Evolutionary conservation across 2,888 invertebrate genomes (phyloP).

Genomic region (Crocallis elinguaria): DNA sequence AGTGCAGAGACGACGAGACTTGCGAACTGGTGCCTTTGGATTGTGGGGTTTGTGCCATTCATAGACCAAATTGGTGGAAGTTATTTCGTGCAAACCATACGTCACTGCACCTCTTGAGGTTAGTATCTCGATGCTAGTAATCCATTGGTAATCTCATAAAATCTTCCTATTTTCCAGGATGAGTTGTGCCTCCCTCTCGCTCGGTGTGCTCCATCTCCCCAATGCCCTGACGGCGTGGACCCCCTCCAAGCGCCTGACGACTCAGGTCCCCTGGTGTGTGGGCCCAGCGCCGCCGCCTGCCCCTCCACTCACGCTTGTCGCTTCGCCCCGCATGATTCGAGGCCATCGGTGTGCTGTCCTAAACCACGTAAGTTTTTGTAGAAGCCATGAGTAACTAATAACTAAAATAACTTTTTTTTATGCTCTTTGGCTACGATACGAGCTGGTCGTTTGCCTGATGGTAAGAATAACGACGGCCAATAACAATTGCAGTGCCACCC

Average conservation of each 20-base stretch:
- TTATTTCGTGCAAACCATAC: too few species aligned
- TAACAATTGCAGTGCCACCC: too few species aligned
- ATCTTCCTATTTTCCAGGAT: slow-evolving; percentile 59
- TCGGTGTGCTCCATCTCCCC: slow-evolving; percentile 88
- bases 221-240: slow-evolving; percentile 61
- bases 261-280: slow-evolving; percentile 86
- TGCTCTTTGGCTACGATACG: too few species aligned
- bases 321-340: slow-evolving; percentile 89
- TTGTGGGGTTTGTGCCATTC: slow-evolving; percentile 68
- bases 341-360: slow-evolving; percentile 94
- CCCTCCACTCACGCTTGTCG: slow-evolving; percentile 94
- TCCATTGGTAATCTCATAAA: too few species aligned
- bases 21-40: slow-evolving; percentile 76
- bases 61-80: too few species aligned
- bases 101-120: too few species aligned
- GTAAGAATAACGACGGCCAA: too few species aligned
- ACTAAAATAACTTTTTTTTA: too few species aligned
- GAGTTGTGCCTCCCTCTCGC: slow-evolving; percentile 91
- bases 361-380: slow-evolving; percentile 90
- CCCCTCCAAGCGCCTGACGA: slow-evolving; percentile 77
- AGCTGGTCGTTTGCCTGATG: too few species aligned
- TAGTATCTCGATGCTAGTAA: too few species aligned
- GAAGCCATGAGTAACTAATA: too few species aligned
- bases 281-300: slow-evolving; percentile 90
- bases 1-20: slow-evolving; percentile 86